Evolutionary conservation across 2,113 vertebrate genomes (phyloP), one percentile per base, ranked within the genome.

Genomic region (Nycticryphes semicollaris): DNA sequence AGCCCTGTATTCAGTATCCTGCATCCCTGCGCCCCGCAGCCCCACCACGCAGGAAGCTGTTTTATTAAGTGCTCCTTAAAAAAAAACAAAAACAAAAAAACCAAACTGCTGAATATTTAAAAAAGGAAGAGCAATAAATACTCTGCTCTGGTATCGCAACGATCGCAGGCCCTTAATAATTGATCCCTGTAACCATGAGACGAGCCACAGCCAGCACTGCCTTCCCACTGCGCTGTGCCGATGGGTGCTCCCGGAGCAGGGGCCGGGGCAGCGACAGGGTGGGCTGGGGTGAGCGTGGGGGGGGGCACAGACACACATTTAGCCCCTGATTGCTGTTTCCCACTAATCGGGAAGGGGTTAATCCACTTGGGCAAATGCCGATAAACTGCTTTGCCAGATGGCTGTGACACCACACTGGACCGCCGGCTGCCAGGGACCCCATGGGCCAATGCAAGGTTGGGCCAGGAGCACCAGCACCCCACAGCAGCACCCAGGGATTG

Each of bases 91-190:
- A 35, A 4, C 25, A 39, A 39, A 39, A 39, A 45, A 45, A 45
- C 43, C 45, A 47, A 47, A 74, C 96, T 94, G 69, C 80, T 99
- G 95, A 99, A 99, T 99, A 98, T 99, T 99, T 99, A 78, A 99
- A 97, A 98, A 96, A 97, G 97, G 96, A 98, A 97, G 94, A 94
- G 95, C 96, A 98, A 97, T 96, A 89, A 84, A 98, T 98, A 97
- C 97, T 93, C 89, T 11, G 41, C 96, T 97, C 97, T 96, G 89
- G 98, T 97, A 98, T 98, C 98, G 79, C 97, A 96, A 97, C 30
- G 97, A 98, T 98, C 93, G 0, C 1, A 20, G 95, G 33, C 19
- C 89, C 96, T 98, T 96, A 98, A 98, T 98, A 98, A 98, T 98
- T 98, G 97, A 98, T 96, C 60, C 31, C 56, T 86, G 93, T 93